phyloP scores from a whole-genome alignment of 2,113 vertebrate species.

The Leuciscus idus region DNA sequence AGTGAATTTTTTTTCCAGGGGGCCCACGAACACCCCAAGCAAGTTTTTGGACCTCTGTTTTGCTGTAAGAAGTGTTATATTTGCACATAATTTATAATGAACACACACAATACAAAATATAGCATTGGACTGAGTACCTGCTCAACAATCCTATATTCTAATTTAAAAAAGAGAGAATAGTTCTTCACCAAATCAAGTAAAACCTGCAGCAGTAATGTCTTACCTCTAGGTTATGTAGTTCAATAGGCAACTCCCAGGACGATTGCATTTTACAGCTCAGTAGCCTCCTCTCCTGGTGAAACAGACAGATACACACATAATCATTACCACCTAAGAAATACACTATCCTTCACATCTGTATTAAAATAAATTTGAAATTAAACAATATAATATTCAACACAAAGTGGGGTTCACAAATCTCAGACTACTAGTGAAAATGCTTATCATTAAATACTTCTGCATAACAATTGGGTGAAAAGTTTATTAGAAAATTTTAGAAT shows the following conservation, averaged over 20 bases:
- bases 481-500: neutral
- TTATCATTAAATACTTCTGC: too few species aligned
- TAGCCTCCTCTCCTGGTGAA: conserved; percentile 70
- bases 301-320: conserved; percentile 27
- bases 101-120: neutral
- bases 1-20: too few species aligned
- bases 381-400: neutral
- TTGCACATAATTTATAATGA: neutral
- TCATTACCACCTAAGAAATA: neutral
- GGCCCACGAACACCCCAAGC: too few species aligned
- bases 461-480: neutral
- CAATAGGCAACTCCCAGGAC: conserved; percentile 51
- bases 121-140: neutral
- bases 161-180: neutral
- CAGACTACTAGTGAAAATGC: neutral
- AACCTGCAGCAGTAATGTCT: conserved; percentile 4
- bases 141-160: neutral
- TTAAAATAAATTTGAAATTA: neutral
- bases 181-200: neutral
- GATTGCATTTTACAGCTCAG: conserved; percentile 65
- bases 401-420: neutral
- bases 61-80: neutral
- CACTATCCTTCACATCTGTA: neutral
- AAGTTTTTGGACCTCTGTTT: too few species aligned
- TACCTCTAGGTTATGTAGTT: conserved; percentile 69